Base-by-base conservation (phyloP, 2,888 invertebrate genomes). In the Drosophila diplacantha region DNA sequence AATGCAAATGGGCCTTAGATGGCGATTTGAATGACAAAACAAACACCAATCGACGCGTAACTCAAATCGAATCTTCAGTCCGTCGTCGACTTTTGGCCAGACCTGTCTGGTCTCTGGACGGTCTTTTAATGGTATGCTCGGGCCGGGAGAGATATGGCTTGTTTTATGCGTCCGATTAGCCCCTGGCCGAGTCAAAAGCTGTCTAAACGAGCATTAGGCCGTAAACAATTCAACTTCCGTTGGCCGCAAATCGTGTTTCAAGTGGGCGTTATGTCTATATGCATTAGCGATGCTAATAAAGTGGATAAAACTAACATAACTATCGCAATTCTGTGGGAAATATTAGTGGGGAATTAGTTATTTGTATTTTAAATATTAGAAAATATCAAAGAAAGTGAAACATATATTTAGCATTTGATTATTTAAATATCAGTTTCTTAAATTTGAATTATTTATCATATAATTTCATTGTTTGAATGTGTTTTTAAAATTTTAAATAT, bases 21-120 rank as follows among this genome's bases (percentile, higher is more conserved):
- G 74, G 60, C 67, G 70, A 74, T 74, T 74, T 74, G 72, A 74
- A 74, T 74, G 74, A 74, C 70, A 72, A 74, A 69, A 54, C 52
- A 58, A 55, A 68, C 68, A 57, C 59, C 56, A 57, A 43, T 53
- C 55, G 49, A 24, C 47, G 43, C 64, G 51, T 61, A 63, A 47
- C 53, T 63, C 53, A 63, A 41, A 35, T 55, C 31, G 44, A 37
- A 11, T 61, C 59, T 57, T 35, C 20, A 41, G 53, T 43, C 43
- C 20, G 34, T 24, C 22, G 31, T 12, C 50, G 31, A 31, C 31
- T 38, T 38, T 56, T 38, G 20, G 43, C 31, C 43, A 60, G 61
- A 61, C 51, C 31, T 41, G 41, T 41, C 41, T 41, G 41, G 6
- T 31, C 57, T 66, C 59, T 39, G 52, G 22, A 20, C 39, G 16